A percentile compares a stretch with the other conserved stretches of the same genome.
Conservation (phyloP, 1,140 invertebrate genomes). For the Periplaneta americana region DNA sequence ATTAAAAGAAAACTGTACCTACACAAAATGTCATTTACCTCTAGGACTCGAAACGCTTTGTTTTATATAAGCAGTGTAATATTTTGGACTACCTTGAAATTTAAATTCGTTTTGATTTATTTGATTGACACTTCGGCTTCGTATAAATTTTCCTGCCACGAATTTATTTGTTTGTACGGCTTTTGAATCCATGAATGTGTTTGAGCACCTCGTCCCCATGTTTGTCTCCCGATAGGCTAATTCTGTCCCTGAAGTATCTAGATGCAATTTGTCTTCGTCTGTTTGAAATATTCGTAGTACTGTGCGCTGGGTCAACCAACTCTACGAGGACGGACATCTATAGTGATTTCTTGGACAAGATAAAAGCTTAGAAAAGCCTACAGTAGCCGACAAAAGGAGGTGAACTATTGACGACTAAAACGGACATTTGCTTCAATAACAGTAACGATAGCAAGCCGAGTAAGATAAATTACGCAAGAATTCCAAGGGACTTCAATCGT, state of each 20-base stretch:
- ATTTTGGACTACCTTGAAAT: not conserved
- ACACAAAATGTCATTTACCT: too few species aligned
- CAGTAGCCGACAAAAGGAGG: not conserved
- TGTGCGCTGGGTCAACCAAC: not conserved
- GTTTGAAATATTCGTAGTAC: not conserved
- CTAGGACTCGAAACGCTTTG: too few species aligned
- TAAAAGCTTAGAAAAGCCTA: not conserved
- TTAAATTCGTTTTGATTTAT: not conserved
- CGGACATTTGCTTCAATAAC: not conserved
- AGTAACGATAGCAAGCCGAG: too few species aligned
- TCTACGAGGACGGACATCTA: not conserved
- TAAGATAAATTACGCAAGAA: too few species aligned
- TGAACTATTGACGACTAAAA: not conserved
- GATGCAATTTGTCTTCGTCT: not conserved
- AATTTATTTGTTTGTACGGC: not conserved
- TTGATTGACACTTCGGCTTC: not conserved
- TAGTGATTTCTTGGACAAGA: not conserved
- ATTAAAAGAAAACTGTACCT: too few species aligned
- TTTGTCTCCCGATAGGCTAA: not conserved
- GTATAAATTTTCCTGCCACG: not conserved
- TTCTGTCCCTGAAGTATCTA: not conserved
- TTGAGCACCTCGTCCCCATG: not conserved
- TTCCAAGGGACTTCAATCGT: too few species aligned
- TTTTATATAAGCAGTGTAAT: not conserved
- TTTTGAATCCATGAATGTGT: not conserved